A percentile compares a stretch with the other conserved stretches of the same genome.
Conservation (phyloP, 92 coral and sea anemone species). For the Porites cylindrica region DNA sequence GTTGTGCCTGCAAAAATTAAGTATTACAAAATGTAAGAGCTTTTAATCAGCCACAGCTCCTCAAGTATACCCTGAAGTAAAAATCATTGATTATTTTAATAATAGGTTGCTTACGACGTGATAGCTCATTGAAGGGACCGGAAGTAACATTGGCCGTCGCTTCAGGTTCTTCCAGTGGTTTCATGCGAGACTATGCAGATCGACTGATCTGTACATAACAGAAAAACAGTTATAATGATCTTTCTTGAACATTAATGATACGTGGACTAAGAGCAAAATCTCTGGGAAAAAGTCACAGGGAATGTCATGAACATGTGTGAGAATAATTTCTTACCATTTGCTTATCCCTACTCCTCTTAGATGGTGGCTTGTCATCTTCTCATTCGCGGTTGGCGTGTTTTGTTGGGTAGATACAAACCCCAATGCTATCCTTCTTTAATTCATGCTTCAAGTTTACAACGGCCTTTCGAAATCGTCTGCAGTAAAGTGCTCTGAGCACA, state of each 20-base stretch:
- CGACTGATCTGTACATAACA: not conserved
- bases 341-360: slow-evolving; percentile 24
- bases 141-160: not conserved
- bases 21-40: not conserved
- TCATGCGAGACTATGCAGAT: not conserved
- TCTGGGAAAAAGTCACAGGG: not conserved
- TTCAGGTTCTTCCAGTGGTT: not conserved
- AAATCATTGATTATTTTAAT: not conserved
- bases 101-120: not conserved
- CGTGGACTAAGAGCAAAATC: not conserved
- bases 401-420: slow-evolving; percentile 14
- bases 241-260: not conserved
- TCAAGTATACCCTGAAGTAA: not conserved
- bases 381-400: not conserved
- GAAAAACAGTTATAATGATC: not conserved
- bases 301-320: not conserved
- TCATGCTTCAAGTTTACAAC: not conserved
- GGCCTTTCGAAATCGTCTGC: not conserved
- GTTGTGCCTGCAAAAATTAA: not conserved
- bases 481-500: not conserved
- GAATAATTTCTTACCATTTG: slow-evolving; percentile 6
- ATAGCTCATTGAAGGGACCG: slow-evolving; percentile 8
- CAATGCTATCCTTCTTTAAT: not conserved
- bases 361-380: not conserved
- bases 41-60: not conserved